Evolutionary conservation across 2,113 vertebrate genomes (phyloP).

Genomic region (Regulus satrapa): DNA sequence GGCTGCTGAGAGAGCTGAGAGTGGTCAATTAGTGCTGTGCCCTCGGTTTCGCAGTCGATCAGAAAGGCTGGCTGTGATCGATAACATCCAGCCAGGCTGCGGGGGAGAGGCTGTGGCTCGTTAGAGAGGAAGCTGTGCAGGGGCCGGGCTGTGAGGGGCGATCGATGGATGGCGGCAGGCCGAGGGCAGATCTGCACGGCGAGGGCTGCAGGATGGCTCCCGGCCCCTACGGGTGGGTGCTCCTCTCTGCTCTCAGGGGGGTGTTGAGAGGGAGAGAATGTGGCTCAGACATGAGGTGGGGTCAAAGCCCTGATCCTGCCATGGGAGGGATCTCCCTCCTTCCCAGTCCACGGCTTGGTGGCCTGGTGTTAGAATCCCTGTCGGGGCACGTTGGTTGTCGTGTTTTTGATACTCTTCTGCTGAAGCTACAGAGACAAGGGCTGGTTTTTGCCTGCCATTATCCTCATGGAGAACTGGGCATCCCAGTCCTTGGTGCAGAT

Average conservation of each 20-base stretch:
- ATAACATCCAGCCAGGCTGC: neutral
- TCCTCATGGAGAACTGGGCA: accelerated
- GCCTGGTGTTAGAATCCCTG: accelerated
- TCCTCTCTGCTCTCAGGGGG: neutral
- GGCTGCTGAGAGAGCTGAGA: neutral
- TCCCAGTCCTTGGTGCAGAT: neutral
- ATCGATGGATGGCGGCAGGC: neutral
- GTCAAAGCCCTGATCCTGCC: neutral
- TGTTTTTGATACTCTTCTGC: neutral
- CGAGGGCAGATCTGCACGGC: neutral
- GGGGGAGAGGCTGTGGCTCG: neutral
- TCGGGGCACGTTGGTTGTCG: neutral
- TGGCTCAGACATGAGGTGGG: neutral
- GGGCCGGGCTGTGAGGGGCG: neutral
- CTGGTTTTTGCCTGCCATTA: neutral
- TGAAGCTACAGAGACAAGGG: neutral
- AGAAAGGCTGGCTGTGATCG: neutral
- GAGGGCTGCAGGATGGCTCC: neutral
- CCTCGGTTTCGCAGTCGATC: neutral
- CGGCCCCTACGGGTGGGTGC: neutral
- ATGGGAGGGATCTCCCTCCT: neutral
- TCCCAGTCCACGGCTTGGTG: neutral
- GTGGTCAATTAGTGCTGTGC: neutral
- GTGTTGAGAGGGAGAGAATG: neutral
- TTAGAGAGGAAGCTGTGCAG: neutral